Percentiles rank a stretch among this genome's conserved stretches.
Conservation (phyloP, 2,888 invertebrate genomes). For the Monopis laevigella region DNA sequence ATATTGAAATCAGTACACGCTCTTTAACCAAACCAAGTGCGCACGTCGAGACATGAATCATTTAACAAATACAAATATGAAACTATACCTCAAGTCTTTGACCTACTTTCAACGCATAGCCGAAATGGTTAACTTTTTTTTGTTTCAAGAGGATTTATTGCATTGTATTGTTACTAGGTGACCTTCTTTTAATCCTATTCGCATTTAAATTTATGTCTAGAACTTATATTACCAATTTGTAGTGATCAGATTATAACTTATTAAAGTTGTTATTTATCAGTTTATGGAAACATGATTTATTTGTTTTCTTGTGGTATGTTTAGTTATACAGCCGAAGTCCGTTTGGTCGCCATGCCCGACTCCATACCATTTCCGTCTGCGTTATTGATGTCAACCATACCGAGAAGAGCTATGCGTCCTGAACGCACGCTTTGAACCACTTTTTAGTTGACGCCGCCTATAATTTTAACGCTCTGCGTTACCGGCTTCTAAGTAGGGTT, state of each 20-base stretch:
- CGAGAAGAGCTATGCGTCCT: conserved; percentile 6
- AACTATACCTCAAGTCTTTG: conserved; percentile 5
- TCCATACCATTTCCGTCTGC: neutral
- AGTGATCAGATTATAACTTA: too few species aligned
- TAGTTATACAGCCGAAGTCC: conserved; percentile 6
- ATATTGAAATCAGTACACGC: too few species aligned
- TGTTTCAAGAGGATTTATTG: neutral
- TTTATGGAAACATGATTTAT: too few species aligned
- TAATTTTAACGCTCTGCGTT: too few species aligned
- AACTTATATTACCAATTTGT: too few species aligned
- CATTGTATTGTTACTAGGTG: neutral
- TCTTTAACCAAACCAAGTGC: neutral
- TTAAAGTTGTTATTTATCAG: too few species aligned
- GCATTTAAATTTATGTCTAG: too few species aligned
- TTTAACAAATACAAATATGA: too few species aligned
- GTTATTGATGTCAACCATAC: conserved; percentile 8
- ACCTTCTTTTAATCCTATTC: neutral
- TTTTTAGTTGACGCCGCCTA: neutral
- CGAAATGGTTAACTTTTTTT: neutral
- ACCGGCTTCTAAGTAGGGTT: too few species aligned
- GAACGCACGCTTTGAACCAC: neutral
- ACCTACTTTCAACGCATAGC: neutral
- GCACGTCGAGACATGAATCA: neutral
- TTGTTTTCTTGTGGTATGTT: too few species aligned
- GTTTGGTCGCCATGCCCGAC: neutral